A percentile compares a stretch with the other conserved stretches of the same genome.
Conservation (phyloP, 2,888 invertebrate species). For the Steinernema scapterisci region DNA sequence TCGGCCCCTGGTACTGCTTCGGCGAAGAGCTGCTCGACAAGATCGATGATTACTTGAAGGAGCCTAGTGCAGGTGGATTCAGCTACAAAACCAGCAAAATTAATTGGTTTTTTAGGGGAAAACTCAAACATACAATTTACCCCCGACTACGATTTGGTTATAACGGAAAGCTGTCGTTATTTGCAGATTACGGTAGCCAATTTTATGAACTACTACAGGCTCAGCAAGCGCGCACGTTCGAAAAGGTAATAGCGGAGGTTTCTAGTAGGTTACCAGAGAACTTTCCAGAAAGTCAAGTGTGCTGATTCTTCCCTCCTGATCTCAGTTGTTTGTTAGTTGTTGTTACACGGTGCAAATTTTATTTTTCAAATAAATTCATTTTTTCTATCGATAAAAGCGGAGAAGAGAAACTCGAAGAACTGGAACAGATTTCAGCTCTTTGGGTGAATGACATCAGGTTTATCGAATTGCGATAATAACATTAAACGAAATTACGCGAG, state of each 20-base stretch:
- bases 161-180: slow-evolving; percentile 34
- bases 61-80: not conserved
- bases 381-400: no score
- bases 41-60: not conserved
- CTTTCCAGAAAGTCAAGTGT: slow-evolving; percentile 6
- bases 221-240: not conserved
- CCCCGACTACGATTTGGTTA: slow-evolving; percentile 43
- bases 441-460: no score
- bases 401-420: no score
- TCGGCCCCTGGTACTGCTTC: slow-evolving; percentile 20
- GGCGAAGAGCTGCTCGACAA: slow-evolving; percentile 13
- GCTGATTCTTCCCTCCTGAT: not conserved
- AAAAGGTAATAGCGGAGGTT: not conserved
- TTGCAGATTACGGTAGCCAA: slow-evolving; percentile 6
- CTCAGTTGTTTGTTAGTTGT: slow-evolving; percentile 11
- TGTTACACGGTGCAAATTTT: not conserved
- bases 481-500: no score
- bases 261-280: no score
- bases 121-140: slow-evolving; percentile 37
- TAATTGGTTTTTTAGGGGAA: slow-evolving; percentile 18
- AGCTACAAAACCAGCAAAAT: no score
- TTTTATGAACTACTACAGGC: slow-evolving; percentile 11
- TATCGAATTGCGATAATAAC: no score
- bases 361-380: no score
- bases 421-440: no score